phyloP scores from a whole-genome alignment of 2,113 vertebrate species.

The Chroicocephalus ridibundus region DNA sequence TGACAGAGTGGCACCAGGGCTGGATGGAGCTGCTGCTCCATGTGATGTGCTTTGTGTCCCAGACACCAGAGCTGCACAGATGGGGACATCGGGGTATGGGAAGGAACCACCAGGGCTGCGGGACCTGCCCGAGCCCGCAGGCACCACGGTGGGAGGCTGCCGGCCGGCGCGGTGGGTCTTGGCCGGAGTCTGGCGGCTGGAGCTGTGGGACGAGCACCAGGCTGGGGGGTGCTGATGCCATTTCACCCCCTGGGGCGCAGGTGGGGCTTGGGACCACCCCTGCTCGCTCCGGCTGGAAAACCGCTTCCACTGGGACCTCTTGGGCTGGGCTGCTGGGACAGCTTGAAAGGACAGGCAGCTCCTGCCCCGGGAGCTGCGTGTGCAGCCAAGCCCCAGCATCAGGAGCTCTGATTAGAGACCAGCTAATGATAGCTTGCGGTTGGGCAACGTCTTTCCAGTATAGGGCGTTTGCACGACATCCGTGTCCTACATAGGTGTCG shows the following conservation, averaged over 20 bases:
- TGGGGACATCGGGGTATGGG: fast-evolving
- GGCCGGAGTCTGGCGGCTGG: fast-evolving
- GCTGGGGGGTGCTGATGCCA: fast-evolving
- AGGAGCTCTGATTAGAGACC: background rate
- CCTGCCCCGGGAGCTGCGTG: background rate
- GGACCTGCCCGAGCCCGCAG: background rate
- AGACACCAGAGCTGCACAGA: background rate
- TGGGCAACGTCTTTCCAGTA: background rate
- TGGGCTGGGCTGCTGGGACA: background rate
- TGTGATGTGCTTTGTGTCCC: fast-evolving
- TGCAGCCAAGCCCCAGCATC: background rate
- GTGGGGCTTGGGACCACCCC: background rate
- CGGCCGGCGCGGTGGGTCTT: fast-evolving
- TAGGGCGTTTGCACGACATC: background rate
- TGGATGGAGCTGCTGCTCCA: background rate
- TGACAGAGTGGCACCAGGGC: background rate
- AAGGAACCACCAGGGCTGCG: background rate
- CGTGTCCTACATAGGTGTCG: background rate
- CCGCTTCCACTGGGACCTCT: background rate
- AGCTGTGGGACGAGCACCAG: fast-evolving
- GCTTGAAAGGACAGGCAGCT: background rate
- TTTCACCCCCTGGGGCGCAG: fast-evolving
- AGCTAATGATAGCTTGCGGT: background rate
- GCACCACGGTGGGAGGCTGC: background rate
- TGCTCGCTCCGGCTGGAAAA: background rate